Percentiles rank a stretch among this genome's conserved stretches.
These are phyloP conservation scores for Brachypteracias leptosomus DNA, from an alignment of 2,113 vertebrate species.

Conservation along the genomic window DNA sequence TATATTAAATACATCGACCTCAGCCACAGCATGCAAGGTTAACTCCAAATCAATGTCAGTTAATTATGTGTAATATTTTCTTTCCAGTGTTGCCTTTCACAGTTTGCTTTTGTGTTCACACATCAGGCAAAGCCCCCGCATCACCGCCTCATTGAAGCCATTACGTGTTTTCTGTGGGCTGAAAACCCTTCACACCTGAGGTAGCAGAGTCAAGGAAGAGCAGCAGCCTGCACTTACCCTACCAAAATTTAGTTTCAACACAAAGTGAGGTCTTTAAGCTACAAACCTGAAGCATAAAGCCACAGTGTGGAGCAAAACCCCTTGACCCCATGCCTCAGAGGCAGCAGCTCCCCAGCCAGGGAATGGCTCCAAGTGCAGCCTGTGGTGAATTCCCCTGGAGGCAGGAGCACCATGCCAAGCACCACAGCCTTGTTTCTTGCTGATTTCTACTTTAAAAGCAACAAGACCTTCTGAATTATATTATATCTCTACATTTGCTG, in stretches of 20 bases:
- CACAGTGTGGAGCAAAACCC: rapidly evolving
- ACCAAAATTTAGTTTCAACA: background rate
- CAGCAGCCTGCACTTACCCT: background rate
- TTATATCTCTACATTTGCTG: background rate
- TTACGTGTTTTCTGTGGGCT: rapidly evolving
- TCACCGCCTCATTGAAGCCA: rapidly evolving
- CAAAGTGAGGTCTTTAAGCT: background rate
- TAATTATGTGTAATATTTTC: background rate
- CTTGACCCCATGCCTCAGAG: rapidly evolving
- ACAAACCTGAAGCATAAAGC: rapidly evolving
- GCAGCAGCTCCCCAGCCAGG: rapidly evolving
- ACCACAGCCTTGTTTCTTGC: rapidly evolving
- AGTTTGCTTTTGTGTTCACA: background rate
- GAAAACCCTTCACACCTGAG: background rate
- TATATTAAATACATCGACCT: background rate
- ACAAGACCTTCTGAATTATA: background rate
- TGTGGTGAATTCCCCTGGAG: background rate
- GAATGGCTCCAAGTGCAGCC: rapidly evolving
- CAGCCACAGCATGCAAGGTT: background rate
- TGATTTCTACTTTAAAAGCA: background rate
- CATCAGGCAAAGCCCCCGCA: background rate
- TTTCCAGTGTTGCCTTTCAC: background rate
- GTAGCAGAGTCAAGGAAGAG: background rate
- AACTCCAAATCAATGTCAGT: background rate
- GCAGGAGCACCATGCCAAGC: rapidly evolving